phyloP scores from a whole-genome alignment of 2,888 invertebrate species.

The Sphaeridia pumilis region DNA sequence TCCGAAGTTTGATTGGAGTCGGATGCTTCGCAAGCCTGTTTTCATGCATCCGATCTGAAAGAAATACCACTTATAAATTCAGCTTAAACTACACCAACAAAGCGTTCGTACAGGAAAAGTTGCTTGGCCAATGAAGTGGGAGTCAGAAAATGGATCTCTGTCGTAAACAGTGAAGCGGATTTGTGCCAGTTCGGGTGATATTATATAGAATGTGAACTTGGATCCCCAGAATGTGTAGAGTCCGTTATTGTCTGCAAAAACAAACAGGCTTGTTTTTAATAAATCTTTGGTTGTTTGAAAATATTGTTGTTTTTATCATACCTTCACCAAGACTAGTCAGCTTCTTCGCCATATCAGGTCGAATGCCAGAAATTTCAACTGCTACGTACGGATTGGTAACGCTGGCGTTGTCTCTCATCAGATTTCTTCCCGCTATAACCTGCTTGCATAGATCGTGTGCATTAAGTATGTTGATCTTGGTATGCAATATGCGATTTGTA shows the following conservation, averaged over 20 bases:
- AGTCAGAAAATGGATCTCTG: conserved; percentile 93
- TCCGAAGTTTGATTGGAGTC: conserved; percentile 75
- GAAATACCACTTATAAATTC: background rate
- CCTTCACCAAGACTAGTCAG: conserved; percentile 50
- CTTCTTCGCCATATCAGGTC: conserved; percentile 69
- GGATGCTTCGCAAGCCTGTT: conserved; percentile 80
- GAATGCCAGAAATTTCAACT: conserved; percentile 77
- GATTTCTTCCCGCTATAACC: background rate
- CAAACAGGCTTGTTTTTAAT: no score
- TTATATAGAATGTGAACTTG: conserved; percentile 64
- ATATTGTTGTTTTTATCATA: no score
- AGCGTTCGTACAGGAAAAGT: conserved; percentile 70
- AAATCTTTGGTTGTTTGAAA: no score
- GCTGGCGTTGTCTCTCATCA: conserved; percentile 44
- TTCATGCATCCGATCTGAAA: conserved; percentile 56
- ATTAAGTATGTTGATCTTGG: no score
- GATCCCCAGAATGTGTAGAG: conserved; percentile 89
- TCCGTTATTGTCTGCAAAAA: conserved; percentile 63
- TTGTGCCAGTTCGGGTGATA: conserved; percentile 70
- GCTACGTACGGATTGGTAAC: conserved; percentile 82
- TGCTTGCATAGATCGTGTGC: no score
- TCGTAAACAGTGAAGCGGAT: conserved; percentile 79
- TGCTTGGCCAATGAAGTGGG: conserved; percentile 91
- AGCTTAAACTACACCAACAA: background rate
- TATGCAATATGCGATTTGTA: no score